Conservation (phyloP, 2,888 invertebrate species). For the Eristalinus aeneus region DNA sequence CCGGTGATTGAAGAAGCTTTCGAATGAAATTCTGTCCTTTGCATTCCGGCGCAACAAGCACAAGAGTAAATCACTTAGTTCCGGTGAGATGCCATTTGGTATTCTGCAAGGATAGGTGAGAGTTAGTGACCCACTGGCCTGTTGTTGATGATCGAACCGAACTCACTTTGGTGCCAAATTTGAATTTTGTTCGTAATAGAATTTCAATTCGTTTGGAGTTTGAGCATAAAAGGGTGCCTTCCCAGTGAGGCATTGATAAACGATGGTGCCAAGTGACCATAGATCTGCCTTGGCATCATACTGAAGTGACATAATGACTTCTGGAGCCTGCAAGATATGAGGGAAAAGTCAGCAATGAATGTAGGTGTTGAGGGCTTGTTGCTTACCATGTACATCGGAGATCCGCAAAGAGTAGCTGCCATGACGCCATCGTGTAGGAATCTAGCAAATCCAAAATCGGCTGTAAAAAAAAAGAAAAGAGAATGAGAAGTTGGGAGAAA, state of each 20-base stretch:
- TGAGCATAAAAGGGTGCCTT: slow-evolving; percentile 99
- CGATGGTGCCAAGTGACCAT: slow-evolving; percentile 99
- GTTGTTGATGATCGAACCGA: slow-evolving; percentile 29
- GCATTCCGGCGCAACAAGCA: slow-evolving; percentile 95
- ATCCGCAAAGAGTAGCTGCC: slow-evolving; percentile 99
- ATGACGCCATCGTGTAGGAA: slow-evolving; percentile 99
- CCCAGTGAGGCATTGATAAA: slow-evolving; percentile 98
- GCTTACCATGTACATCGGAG: slow-evolving; percentile 99
- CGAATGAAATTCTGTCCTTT: slow-evolving; percentile 97
- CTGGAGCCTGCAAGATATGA: slow-evolving; percentile 89
- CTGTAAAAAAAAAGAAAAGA: slow-evolving; percentile 81
- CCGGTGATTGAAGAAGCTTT: slow-evolving; percentile 96
- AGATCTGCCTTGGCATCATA: slow-evolving; percentile 99
- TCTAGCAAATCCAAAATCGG: slow-evolving; percentile 99
- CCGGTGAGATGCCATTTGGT: slow-evolving; percentile 95
- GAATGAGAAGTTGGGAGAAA: neutral
- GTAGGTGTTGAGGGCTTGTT: neutral
- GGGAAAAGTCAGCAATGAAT: neutral
- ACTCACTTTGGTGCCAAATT: slow-evolving; percentile 94
- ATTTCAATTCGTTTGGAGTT: slow-evolving; percentile 97
- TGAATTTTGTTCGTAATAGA: slow-evolving; percentile 97
- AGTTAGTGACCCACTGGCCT: neutral
- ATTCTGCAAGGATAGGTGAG: slow-evolving; percentile 84
- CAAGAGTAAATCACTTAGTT: slow-evolving; percentile 92
- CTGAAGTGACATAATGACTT: slow-evolving; percentile 99